Evolutionary conservation across 92 coral and sea anemone species (phyloP).

Genomic region (Epizoanthus fatuus): DNA sequence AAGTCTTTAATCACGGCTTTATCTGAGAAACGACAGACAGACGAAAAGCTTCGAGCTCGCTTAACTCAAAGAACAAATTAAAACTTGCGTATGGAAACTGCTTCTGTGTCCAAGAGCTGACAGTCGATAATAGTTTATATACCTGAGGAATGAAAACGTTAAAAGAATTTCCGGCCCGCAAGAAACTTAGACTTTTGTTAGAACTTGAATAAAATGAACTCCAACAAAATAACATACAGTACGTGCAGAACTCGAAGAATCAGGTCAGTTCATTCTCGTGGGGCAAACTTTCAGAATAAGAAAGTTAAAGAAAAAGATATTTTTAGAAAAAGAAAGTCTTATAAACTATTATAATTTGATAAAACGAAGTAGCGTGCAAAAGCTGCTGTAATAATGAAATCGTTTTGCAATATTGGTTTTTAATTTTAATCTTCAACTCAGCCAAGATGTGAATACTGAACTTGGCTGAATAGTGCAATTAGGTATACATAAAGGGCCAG

Average conservation of each 20-base stretch:
- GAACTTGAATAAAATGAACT: no score
- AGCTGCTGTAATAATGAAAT: not conserved
- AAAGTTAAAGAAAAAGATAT: not conserved
- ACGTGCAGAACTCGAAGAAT: no score
- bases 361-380: not conserved
- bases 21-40: not conserved
- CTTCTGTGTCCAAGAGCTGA: not conserved
- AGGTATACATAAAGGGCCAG: not conserved
- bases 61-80: not conserved
- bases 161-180: no score
- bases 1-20: conserved; percentile 11
- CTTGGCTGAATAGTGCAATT: not conserved
- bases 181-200: no score
- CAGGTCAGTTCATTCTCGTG: no score
- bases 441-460: conserved; percentile 7
- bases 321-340: not conserved
- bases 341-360: not conserved
- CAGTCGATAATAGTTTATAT: no score
- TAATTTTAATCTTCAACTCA: conserved; percentile 5
- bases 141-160: no score
- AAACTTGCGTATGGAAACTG: not conserved
- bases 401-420: conserved; percentile 3
- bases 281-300: not conserved
- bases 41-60: conserved; percentile 4
- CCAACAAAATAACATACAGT: no score